phyloP scores from a whole-genome alignment of 1,140 invertebrate species.

The Neoseiulus cucumeris region DNA sequence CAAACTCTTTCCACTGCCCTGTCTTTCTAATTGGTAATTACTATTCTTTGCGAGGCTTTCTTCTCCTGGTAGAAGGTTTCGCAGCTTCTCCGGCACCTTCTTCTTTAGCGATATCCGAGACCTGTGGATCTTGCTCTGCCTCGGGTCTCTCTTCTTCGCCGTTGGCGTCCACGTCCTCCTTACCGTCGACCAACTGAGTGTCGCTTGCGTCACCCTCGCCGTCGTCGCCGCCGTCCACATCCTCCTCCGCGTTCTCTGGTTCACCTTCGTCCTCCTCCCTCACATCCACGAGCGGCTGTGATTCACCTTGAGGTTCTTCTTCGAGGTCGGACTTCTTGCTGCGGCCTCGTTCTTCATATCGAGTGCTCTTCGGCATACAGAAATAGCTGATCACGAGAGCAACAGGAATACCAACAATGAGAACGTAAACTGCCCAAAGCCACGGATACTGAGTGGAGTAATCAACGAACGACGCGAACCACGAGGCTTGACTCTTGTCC shows the following conservation, averaged over 20 bases:
- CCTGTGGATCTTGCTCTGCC: too few species aligned
- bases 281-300: neutral
- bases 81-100: conserved; percentile 11
- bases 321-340: conserved; percentile 38
- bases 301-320: neutral
- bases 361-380: conserved; percentile 38
- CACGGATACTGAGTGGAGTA: conserved; percentile 71
- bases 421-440: conserved; percentile 66
- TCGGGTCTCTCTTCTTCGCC: conserved; percentile 12
- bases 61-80: conserved; percentile 9
- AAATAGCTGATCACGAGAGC: conserved; percentile 56
- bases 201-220: conserved; percentile 9
- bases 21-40: neutral
- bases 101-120: conserved; percentile 12
- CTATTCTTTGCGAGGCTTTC: conserved; percentile 14
- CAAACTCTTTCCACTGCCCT: neutral
- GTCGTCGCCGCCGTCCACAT: conserved; percentile 24
- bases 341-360: neutral
- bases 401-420: conserved; percentile 54
- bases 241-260: conserved; percentile 21
- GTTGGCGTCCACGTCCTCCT: conserved; percentile 24
- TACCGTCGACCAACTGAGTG: conserved; percentile 27
- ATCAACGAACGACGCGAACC: conserved; percentile 45
- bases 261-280: conserved; percentile 19
- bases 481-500: conserved; percentile 20